These are phyloP conservation scores for Drosophila mercatorum DNA, from an alignment of 2,888 invertebrate genomes.

Conservation along the genomic window DNA sequence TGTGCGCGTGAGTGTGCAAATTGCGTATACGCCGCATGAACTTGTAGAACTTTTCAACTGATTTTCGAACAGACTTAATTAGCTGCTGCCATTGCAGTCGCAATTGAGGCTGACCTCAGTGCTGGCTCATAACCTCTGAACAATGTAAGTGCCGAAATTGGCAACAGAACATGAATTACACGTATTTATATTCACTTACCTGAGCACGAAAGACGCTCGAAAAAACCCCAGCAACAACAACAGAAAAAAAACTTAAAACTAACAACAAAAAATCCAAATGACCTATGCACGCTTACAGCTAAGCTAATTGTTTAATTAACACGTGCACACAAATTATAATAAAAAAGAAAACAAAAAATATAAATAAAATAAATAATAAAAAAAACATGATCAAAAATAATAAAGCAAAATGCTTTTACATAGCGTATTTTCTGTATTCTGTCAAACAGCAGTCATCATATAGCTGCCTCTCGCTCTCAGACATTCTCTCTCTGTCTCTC, in stretches of 20 bases:
- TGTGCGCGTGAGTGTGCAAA: constrained; percentile 26
- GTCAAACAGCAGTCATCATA: constrained; percentile 10
- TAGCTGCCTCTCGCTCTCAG: constrained; percentile 2
- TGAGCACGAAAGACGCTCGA: neutral
- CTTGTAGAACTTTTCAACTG: constrained; percentile 46
- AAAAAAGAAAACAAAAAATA: constrained; percentile 16
- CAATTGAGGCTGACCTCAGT: constrained; percentile 38
- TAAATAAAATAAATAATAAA: constrained; percentile 17
- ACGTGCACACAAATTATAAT: constrained; percentile 64
- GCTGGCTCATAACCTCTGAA: constrained; percentile 12
- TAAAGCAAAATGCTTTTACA: constrained; percentile 36
- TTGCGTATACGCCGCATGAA: constrained; percentile 68
- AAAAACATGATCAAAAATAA: constrained; percentile 26
- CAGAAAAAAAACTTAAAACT: neutral
- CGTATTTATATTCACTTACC: constrained; percentile 21
- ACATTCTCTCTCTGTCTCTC: constrained; percentile 2
- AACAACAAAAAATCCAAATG: neutral
- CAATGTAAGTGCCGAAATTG: constrained; percentile 67
- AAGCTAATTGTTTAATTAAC: constrained; percentile 68
- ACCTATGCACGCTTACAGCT: constrained; percentile 45
- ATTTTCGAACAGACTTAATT: constrained; percentile 14
- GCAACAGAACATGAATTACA: constrained; percentile 36
- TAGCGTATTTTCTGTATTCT: constrained; percentile 16
- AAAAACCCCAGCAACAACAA: constrained; percentile 19
- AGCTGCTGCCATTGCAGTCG: constrained; percentile 18